Evolutionary conservation across 2,888 invertebrate genomes (phyloP), one percentile per base, ranked within the genome.

Genomic region (Napeogenes sylphis): DNA sequence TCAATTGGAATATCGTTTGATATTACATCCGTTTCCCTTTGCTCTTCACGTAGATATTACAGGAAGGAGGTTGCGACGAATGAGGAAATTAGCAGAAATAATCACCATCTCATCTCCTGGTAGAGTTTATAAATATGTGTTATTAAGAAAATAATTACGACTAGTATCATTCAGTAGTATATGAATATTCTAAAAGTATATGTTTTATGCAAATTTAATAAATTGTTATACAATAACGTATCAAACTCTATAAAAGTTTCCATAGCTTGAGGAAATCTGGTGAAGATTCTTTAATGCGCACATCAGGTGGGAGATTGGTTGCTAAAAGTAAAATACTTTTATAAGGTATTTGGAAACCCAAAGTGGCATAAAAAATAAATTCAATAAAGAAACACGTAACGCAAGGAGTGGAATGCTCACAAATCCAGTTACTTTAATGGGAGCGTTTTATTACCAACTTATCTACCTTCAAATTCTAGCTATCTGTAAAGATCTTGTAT

Each of bases 391-490:
- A 45, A 57, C 57, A 51, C 58, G 59, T 64, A 57, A 60, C 58
- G 64, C 56, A 54, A 53, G 45, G 60, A 46, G 60, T 56, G 54
- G 56, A 64, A 58, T 64, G 64, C 58, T 59, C 45, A 55, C 45
- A 61, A 67, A 67, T 55, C 54, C 58, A 56, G 62, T 67, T 67
- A 67, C 64, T 46, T 62, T 67, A 64, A 67, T 58, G 62, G 56
- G n/a, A 64, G 46, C 56, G 59, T 58, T 67, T 61, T 64, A 64
- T 47, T 58, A 61, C 56, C 55, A 55, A 46, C 45, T 60, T 61
- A 62, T 58, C 51, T 45, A 45, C 56, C 55, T 60, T 57, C 45
- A 64, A 64, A 66, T 55, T 59, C 32, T 62, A 55, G 53, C 47
- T 42, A 64, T 66, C 59, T 55, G 42, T 66, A 47, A 59, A 55